A percentile compares a stretch with the other conserved stretches of the same genome.
These are phyloP conservation scores for Haemorhous mexicanus DNA, from an alignment of 2,113 vertebrate species.

Conservation along the genomic window DNA sequence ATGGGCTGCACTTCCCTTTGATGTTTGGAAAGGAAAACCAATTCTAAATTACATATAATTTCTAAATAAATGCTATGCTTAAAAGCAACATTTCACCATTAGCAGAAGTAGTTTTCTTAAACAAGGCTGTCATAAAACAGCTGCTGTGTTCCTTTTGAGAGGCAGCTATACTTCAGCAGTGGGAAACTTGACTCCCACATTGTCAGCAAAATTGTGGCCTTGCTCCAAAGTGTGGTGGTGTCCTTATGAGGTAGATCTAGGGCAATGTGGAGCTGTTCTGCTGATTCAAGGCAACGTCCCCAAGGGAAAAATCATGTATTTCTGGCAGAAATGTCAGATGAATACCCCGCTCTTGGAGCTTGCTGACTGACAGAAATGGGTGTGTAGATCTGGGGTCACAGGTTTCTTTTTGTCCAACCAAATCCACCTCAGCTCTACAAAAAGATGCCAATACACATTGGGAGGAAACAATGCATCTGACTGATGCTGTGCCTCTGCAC, in stretches of 20 bases:
- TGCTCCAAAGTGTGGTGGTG: neutral
- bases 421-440: neutral
- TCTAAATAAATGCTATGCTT: neutral
- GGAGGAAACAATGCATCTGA: neutral
- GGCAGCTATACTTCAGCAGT: neutral
- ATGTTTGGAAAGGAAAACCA: slow-evolving; percentile 29
- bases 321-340: neutral
- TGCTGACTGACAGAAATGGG: neutral
- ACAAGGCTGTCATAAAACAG: neutral
- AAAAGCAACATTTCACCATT: neutral
- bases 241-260: neutral
- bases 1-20: neutral
- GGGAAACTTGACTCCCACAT: neutral
- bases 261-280: neutral
- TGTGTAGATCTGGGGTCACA: neutral
- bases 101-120: neutral
- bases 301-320: neutral
- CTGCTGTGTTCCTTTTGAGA: slow-evolving; percentile 4
- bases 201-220: neutral
- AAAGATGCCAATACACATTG: neutral
- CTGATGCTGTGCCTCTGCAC: accelerated
- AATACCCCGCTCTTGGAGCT: neutral
- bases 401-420: neutral
- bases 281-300: neutral
- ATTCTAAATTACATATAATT: neutral